These are phyloP conservation scores for Enteromius radiatus DNA, from an alignment of 2,797 vertebrate species.

Conservation along the genomic window DNA sequence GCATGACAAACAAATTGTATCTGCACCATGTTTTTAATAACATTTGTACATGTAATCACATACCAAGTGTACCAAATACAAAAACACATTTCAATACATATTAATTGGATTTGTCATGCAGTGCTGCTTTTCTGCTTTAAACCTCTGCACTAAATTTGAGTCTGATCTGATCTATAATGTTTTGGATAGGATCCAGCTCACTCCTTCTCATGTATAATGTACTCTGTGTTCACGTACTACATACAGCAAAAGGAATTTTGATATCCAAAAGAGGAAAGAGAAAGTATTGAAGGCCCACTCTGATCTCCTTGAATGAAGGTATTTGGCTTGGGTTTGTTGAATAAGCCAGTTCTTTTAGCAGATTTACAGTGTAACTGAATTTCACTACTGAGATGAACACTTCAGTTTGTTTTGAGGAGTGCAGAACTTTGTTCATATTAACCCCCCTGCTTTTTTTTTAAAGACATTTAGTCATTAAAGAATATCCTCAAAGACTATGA, in stretches of 20 bases:
- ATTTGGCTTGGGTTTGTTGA: conserved; percentile 7
- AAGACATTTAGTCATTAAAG: conserved; percentile 69
- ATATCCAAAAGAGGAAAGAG: conserved; percentile 12
- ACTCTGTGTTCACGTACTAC: background rate
- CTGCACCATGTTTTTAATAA: background rate
- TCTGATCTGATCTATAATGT: conserved; percentile 40
- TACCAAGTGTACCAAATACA: background rate
- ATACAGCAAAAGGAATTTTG: conserved; percentile 29
- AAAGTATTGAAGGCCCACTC: conserved; percentile 28
- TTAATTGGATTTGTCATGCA: conserved; percentile 39
- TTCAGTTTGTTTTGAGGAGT: background rate
- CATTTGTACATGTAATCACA: conserved; percentile 1
- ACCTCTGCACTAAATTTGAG: background rate
- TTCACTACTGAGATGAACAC: background rate
- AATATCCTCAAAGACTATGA: conserved; percentile 67
- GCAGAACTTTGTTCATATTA: conserved; percentile 47
- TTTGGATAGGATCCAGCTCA: conserved; percentile 57
- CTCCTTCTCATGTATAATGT: conserved; percentile 57
- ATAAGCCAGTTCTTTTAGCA: conserved; percentile 8
- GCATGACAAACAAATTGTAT: background rate
- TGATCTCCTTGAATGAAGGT: conserved; percentile 32
- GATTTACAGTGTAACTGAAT: conserved; percentile 7
- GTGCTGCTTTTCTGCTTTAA: background rate
- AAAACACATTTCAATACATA: background rate
- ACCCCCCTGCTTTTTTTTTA: conserved; percentile 55